Base-by-base conservation (phyloP, 2,113 vertebrate species). In the Channa maculata region DNA sequence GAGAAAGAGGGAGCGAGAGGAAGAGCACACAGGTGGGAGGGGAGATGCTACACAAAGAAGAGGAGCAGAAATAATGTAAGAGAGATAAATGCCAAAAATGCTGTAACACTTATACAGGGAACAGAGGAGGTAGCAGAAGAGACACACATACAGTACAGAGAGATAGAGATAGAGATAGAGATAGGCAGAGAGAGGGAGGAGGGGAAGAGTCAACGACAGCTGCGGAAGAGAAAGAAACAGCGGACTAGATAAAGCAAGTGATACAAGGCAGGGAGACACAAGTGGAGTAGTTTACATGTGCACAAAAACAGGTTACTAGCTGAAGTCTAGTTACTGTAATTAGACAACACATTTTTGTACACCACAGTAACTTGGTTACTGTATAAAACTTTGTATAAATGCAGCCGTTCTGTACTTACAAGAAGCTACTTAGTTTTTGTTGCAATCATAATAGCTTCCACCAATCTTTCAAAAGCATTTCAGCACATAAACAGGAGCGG, bases 1-100 rank as follows among this genome's bases (percentile, higher is more conserved):
- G 74, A 75, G 69, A 36, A 72, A 64, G 72, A 68, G 41, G 50
- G 67, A 24, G 34, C 8, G 39, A 52, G 63, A 60, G 39, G 15
- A 67, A 48, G 80, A 66, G 78, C 45, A 45, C 65, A 60, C 71
- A 87, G 74, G 81, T 86, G 82, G 85, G 85, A 85, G 82, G 83
- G 83, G 82, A 86, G 82, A 82, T 12, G 75, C 72, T 61, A 38
- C 67, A 88, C 75, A 89, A 85, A 87, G 75, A 75, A 82, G 71
- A 77, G 69, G 46, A 37, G 83, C 79, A 72, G 84, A 80, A 87
- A 85, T 80, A 84, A 82, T 82, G 77, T 62, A 63, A 73, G 80
- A 69, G 75, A 87, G 82, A 88, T 87, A 84, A 86, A 91, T 82
- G 78, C 77, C 85, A 80, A 76, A 75, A 78, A 88, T 68, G 86